Base-by-base conservation (phyloP, 2,888 invertebrate species). In the Sceliomorpha sp. region DNA sequence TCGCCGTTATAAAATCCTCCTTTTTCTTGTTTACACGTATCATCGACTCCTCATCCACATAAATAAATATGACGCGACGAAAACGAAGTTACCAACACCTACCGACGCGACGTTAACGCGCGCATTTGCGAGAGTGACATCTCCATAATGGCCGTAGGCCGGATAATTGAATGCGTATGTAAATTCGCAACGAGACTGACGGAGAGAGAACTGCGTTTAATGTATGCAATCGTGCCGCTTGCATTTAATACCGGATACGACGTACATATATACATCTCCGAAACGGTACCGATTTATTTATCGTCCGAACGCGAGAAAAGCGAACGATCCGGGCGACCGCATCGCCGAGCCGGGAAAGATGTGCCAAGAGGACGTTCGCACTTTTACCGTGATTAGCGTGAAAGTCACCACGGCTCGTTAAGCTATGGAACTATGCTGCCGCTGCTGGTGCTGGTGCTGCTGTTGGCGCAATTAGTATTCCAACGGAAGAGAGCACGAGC, bases 151-250 rank as follows among this genome's bases (percentile, higher is more conserved):
- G 62, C 62, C 45, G 68, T 59, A 50, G 50, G 60, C 48, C 40
- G 64, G 67, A 71, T 70, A 72, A 77, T 78, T 76, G 75, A 73
- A 72, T 73, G 73, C 68, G 58, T 70, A 79, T 79, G 79, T 71
- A 77, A 75, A 77, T 78, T 74, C 71, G 73, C 73, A n/a, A 63
- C 66, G 74, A 74, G 75, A 75, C 71, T 74, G 78, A 76, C 77
- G 55, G 63, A 68, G 56, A 55, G 56, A 68, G 44, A n/a, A n/a
- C n/a, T n/a, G n/a, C n/a, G n/a, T 55, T 45, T 68, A 62, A 68
- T 56, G 26, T 51, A 62, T 62, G 62, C 55, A 44, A 44, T 48
- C 20, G 55, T 45, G 48, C 48, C 72, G 71, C 63, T 72, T 60
- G 34, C 68, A 68, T 68, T 68, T 60, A 68, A 68, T 50, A 55